Base-by-base conservation (phyloP, 2,888 invertebrate species). In the Petrolisthes cinctipes region DNA sequence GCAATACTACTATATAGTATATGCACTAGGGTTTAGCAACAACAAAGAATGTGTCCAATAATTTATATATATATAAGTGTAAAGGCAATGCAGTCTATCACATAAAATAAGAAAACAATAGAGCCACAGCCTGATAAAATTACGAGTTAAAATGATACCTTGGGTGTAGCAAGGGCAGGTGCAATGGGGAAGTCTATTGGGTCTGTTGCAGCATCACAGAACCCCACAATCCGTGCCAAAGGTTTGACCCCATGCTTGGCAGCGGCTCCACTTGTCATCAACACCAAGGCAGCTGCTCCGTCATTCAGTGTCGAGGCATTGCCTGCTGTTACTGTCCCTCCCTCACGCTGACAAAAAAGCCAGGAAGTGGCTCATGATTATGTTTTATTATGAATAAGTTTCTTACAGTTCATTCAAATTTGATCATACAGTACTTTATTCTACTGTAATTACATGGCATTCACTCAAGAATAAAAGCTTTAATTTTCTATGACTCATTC, bases 181-280 rank as follows among this genome's bases (percentile, higher is more conserved):
- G 99, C 99, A 92, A 98, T 96, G 0, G 99, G 97, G 92, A 99
- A 99, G 93, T 99, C 99, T 92, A 99, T 97, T 0, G 99, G 99
- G 92, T 98, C 97, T 81, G 97, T 97, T 89, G 97, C 98, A 71
- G 97, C 97, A 94, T 99, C 99, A 92, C 97, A 96, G 94, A 97
- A 98, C 23, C 95, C 97, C 75, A 98, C 95, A 91, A 99, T 95
- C 91, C 96, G 94, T 0, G 99, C 99, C 85, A 99, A 93, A 0
- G 99, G 99, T 92, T 96, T 98, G 0, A 96, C 94, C 91, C 96
- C 96, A 37, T 96, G 93, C 92, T 95, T 94, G 90, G 95, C 94
- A 0, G 97, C 97, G 76, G 95, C 95, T 82, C 95, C 95, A 37
- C 95, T 94, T 23, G 97, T 97, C 94, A 97, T 97, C 71, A 99